Evolutionary conservation across 1,140 invertebrate genomes (phyloP).

Genomic region (Brachionus paranguensis): DNA sequence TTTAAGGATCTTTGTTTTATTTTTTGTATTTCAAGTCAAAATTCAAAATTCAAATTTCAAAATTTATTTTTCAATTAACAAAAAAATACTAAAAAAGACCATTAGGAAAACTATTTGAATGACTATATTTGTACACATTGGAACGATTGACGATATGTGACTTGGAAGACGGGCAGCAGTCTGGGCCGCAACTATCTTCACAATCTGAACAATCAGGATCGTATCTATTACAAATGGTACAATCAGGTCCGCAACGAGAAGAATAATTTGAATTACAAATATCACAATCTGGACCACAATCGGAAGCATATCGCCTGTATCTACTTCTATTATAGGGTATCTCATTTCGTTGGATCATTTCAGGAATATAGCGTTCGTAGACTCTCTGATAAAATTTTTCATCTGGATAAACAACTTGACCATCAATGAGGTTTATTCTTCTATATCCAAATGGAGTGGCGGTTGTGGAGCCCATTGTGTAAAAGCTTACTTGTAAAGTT

Average conservation of each 20-base stretch:
- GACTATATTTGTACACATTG: constrained; percentile 11
- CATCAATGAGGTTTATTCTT: neutral
- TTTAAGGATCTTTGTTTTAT: neutral
- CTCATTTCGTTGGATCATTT: constrained; percentile 9
- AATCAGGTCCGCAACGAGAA: neutral
- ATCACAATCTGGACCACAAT: neutral
- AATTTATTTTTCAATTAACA: neutral
- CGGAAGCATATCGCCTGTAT: neutral
- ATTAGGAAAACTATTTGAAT: neutral
- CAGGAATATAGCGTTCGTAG: neutral
- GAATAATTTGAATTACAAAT: neutral
- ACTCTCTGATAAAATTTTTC: constrained; percentile 20
- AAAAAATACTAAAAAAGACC: constrained; percentile 1
- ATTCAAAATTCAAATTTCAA: neutral
- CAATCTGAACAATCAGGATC: neutral
- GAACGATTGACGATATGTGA: neutral
- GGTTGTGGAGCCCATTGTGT: neutral
- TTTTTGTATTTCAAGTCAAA: neutral
- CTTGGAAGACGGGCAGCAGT: neutral
- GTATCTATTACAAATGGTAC: neutral
- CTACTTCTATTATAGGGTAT: neutral
- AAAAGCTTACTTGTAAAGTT: neutral
- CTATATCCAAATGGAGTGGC: neutral
- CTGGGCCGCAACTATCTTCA: neutral
- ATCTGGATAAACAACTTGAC: constrained; percentile 22